Percentiles rank a stretch among this genome's conserved stretches.
phyloP scores from a whole-genome alignment of 2,113 vertebrate genomes.

The Toxotes chatareus region DNA sequence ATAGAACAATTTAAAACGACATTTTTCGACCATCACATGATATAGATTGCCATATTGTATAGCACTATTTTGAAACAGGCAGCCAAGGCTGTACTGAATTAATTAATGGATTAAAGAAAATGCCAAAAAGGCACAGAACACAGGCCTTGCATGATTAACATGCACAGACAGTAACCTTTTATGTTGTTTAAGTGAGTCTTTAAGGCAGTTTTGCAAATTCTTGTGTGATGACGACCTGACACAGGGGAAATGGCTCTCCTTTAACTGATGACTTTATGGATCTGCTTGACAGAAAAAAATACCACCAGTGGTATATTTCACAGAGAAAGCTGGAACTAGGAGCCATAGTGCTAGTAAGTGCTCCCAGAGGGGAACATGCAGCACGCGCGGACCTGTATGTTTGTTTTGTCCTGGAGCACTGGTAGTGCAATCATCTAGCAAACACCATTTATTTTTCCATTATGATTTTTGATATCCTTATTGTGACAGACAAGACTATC shows the following conservation, averaged over 20 bases:
- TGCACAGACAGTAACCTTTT: not conserved
- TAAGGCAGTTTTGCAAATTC: slow-evolving; percentile 50
- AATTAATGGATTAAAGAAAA: slow-evolving; percentile 41
- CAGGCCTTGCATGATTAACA: slow-evolving; percentile 31
- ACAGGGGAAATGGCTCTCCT: slow-evolving; percentile 48
- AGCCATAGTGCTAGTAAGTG: slow-evolving; percentile 31
- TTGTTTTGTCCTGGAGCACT: slow-evolving; percentile 29
- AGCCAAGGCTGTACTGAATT: slow-evolving; percentile 19
- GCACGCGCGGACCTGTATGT: slow-evolving; percentile 21
- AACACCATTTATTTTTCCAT: slow-evolving; percentile 32
- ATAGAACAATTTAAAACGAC: no score
- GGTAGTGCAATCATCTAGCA: slow-evolving; percentile 6
- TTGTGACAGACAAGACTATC: slow-evolving; percentile 27
- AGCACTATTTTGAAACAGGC: slow-evolving; percentile 13
- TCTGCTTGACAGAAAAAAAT: slow-evolving; percentile 50
- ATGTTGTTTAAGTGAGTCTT: slow-evolving; percentile 40
- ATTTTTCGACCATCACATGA: no score
- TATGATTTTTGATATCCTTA: slow-evolving; percentile 38
- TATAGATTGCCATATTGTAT: no score
- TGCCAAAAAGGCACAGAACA: slow-evolving; percentile 10
- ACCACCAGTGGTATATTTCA: slow-evolving; percentile 47
- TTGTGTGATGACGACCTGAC: slow-evolving; percentile 47
- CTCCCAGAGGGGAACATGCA: slow-evolving; percentile 28
- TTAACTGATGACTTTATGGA: slow-evolving; percentile 51
- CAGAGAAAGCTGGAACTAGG: slow-evolving; percentile 43